Base-by-base conservation (phyloP, 2,888 invertebrate genomes). In the Cyrtodaria siliqua region DNA sequence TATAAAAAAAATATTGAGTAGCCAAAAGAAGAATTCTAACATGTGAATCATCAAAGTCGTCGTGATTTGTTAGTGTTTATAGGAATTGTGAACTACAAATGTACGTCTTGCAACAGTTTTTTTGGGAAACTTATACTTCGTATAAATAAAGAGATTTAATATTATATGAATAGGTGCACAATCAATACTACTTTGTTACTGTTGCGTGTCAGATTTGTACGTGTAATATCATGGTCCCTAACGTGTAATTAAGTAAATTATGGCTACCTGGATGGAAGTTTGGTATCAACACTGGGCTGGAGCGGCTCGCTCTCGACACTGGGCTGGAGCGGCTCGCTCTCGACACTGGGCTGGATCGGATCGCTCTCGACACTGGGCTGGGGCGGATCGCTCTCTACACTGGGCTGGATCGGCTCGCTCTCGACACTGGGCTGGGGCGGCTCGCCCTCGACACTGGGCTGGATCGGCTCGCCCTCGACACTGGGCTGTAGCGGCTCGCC, bases 221-320 rank as follows among this genome's bases (percentile, higher is more conserved):
- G 26, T 57, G 57, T 57, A 57, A 57, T 29, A 57, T 57, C 57
- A 57, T 57, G 27, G 57, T 57, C 23, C 57, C 33, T 33, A 18
- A n/a, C n/a, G n/a, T n/a, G n/a, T 40, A 23, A 33, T 29, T 57
- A 57, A 57, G 57, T 57, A 57, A 57, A 57, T 12, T 57, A 57
- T 57, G 33, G 27, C 33, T 57, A 57, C 57, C 57, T 57, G 24
- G 53, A 53, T 53, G 53, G 53, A 53, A 53, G 53, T 53, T 53
- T 26, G 53, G 53, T 53, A 23, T 23, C 53, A 53, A 53, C 53
- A 53, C 53, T 53, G n/a, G n/a, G n/a, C n/a, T n/a, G n/a, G n/a
- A n/a, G n/a, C n/a, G n/a, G n/a, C n/a, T n/a, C n/a, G n/a, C n/a
- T n/a, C n/a, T n/a, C n/a, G n/a, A n/a, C n/a, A n/a, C n/a, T n/a